These are phyloP conservation scores for Hirtodrosophila trivittata DNA, from an alignment of 2,888 invertebrate species.

Conservation along the genomic window DNA sequence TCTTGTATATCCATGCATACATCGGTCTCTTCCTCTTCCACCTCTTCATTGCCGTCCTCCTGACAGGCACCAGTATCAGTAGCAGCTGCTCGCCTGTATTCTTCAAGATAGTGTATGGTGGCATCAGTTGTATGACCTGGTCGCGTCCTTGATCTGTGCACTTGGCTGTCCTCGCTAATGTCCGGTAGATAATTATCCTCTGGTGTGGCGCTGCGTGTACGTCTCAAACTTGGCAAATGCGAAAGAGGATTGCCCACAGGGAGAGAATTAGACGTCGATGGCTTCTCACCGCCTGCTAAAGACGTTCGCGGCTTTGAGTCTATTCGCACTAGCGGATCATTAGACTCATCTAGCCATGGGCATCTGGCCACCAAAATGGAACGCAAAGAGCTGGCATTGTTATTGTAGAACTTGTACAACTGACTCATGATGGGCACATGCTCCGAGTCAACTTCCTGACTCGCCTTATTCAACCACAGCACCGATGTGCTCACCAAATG, in stretches of 20 bases:
- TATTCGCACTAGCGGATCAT: constrained; percentile 68
- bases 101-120: constrained; percentile 86
- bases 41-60: constrained; percentile 48
- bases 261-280: constrained; percentile 29
- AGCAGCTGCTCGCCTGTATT: constrained; percentile 84
- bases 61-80: constrained; percentile 45
- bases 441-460: constrained; percentile 91
- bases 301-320: not conserved
- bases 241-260: constrained; percentile 80
- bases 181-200: constrained; percentile 64
- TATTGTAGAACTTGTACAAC: constrained; percentile 90
- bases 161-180: constrained; percentile 56
- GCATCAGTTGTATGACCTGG: constrained; percentile 57
- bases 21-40: constrained; percentile 38
- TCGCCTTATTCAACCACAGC: constrained; percentile 92
- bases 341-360: constrained; percentile 83
- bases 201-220: constrained; percentile 59
- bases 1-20: constrained; percentile 82
- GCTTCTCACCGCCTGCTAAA: constrained; percentile 13
- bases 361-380: constrained; percentile 91
- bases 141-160: constrained; percentile 43
- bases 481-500: constrained; percentile 90
- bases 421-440: constrained; percentile 90
- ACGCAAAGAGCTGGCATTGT: constrained; percentile 91
- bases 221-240: constrained; percentile 71